phyloP scores from a whole-genome alignment of 2,888 invertebrate species.

The Scrobipalpa atriplicella region DNA sequence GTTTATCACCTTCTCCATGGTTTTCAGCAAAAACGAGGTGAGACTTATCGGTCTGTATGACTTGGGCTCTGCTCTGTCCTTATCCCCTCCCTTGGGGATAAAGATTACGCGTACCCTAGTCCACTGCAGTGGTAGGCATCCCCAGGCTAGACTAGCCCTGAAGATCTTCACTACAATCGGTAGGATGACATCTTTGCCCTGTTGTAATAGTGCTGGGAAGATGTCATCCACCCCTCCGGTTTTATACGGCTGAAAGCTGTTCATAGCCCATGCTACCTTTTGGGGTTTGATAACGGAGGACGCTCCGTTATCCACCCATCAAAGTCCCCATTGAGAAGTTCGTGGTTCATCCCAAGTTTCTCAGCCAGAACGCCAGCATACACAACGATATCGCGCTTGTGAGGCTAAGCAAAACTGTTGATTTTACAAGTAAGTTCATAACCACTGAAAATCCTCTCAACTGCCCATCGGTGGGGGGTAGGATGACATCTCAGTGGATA shows the following conservation, averaged over 20 bases:
- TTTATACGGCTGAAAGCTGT: too few relatives aligned
- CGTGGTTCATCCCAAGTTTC: slow-evolving; percentile 72
- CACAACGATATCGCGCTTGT: slow-evolving; percentile 76
- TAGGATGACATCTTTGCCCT: neutral
- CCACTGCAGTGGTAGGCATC: neutral
- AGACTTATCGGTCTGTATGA: too few relatives aligned
- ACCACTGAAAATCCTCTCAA: too few relatives aligned
- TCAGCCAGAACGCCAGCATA: slow-evolving; percentile 32
- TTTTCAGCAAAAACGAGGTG: too few relatives aligned
- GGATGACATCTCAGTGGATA: neutral
- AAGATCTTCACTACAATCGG: slow-evolving; percentile 2
- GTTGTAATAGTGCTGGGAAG: neutral
- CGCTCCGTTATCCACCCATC: slow-evolving; percentile 36
- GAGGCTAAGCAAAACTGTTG: slow-evolving; percentile 57
- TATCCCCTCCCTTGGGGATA: slow-evolving; percentile 5
- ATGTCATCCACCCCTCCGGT: neutral
- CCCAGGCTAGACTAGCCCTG: slow-evolving; percentile 5
- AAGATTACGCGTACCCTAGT: neutral
- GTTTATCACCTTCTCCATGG: too few relatives aligned
- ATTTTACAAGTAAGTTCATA: slow-evolving; percentile 57
- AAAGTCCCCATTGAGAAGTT: slow-evolving; percentile 59
- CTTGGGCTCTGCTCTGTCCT: neutral
- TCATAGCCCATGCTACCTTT: too few relatives aligned
- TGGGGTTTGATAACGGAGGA: too few relatives aligned
- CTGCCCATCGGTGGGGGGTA: too few relatives aligned